Percentiles rank a stretch among this genome's conserved stretches.
Evolutionary conservation across 2,113 vertebrate species (phyloP).

Genomic region (Catagonus wagneri): DNA sequence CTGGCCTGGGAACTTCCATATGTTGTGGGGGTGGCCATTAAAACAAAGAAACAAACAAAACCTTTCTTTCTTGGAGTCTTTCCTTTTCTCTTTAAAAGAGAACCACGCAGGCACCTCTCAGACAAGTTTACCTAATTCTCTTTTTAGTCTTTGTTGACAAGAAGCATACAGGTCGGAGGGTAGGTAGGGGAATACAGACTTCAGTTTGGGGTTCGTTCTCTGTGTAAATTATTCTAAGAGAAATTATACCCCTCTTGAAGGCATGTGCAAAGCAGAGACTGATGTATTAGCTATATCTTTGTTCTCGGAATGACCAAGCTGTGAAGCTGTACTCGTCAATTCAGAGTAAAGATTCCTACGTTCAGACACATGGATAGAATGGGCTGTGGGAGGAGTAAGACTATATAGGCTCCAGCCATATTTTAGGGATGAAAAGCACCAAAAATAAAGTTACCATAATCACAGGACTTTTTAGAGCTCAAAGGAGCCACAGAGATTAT

Average conservation of each 20-base stretch:
- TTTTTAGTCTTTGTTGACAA: not conserved
- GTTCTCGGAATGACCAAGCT: not conserved
- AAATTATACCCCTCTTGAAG: not conserved
- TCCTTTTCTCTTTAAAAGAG: not conserved
- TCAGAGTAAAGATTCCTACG: not conserved
- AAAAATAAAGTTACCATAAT: not conserved
- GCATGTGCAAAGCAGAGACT: not conserved
- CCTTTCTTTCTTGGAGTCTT: not conserved
- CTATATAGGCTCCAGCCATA: not conserved
- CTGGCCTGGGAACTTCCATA: too few species aligned
- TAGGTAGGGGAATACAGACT: not conserved
- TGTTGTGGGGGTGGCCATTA: too few species aligned
- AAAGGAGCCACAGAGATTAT: not conserved
- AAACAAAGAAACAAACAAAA: not conserved
- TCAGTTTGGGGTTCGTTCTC: not conserved
- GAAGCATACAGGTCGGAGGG: not conserved
- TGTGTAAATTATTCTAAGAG: not conserved
- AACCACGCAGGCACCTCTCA: not conserved
- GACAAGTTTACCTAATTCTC: not conserved
- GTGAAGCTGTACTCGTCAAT: not conserved
- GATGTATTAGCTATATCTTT: not conserved
- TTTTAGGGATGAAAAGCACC: not conserved
- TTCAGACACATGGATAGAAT: not conserved
- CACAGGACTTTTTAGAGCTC: constrained; percentile 28
- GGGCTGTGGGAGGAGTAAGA: not conserved